phyloP scores from a whole-genome alignment of 2,888 invertebrate genomes.

The Rhaphigaster nebulosa region DNA sequence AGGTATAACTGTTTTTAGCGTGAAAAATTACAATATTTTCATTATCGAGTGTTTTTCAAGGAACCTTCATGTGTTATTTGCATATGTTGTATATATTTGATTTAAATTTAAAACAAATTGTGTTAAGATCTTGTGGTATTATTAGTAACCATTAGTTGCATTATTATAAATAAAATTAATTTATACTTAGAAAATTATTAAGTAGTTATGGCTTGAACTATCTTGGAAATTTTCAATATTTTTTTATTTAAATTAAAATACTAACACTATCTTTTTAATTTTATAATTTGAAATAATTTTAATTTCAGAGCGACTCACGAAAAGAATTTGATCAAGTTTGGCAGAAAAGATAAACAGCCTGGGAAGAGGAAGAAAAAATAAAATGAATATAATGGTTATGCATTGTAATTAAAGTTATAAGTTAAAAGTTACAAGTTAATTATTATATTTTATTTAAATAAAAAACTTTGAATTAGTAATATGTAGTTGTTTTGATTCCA shows the following conservation, averaged over 20 bases:
- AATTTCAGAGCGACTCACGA: slow-evolving; percentile 66
- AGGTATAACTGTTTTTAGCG: too few relatives aligned
- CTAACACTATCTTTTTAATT: not conserved
- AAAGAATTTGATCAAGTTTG: slow-evolving; percentile 65
- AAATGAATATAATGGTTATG: not conserved
- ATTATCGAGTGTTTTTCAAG: too few relatives aligned
- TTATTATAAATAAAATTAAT: too few relatives aligned
- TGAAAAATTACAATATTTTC: too few relatives aligned
- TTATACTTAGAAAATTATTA: too few relatives aligned
- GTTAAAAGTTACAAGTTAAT: not conserved
- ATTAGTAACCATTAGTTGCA: too few relatives aligned
- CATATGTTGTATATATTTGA: too few relatives aligned
- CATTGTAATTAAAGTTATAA: slow-evolving; percentile 4
- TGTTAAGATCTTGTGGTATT: too few relatives aligned
- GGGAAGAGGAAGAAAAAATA: slow-evolving; percentile 35
- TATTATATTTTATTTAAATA: slow-evolving; percentile 1
- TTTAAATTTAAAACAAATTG: too few relatives aligned
- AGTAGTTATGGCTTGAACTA: too few relatives aligned
- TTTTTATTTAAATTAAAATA: not conserved
- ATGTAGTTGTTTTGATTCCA: not conserved
- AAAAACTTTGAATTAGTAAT: not conserved
- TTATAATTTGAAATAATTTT: slow-evolving; percentile 37
- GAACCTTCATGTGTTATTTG: too few relatives aligned
- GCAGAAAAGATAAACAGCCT: slow-evolving; percentile 62
- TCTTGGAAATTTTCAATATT: not conserved